Base-by-base conservation (phyloP, 2,113 vertebrate species). In the Leiothrix lutea region DNA sequence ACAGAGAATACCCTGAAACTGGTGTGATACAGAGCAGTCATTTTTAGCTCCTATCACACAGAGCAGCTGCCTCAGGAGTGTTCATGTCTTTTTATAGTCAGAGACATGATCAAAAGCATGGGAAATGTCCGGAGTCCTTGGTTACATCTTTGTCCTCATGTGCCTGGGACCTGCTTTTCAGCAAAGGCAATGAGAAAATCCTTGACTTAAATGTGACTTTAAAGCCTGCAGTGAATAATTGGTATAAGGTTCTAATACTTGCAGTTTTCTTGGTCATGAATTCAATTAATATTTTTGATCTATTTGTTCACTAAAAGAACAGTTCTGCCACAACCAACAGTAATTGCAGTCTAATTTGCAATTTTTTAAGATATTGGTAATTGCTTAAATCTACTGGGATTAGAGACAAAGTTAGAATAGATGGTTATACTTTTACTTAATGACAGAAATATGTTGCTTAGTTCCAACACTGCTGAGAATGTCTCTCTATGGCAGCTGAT, bases 251-350 rank as follows among this genome's bases (percentile, higher is more conserved):
- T 79, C 25, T 91, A 93, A 82, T 77, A 61, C 22, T 57, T 85
- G 48, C 40, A 69, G 45, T 60, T 90, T 90, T 70, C 42, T 80
- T 75, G 31, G 61, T 93, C 70, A 19, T 91, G 24, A 90, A 89
- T 96, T 94, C 61, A 91, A 91, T 95, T 95, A 95, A 85, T 93
- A 85, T 74, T 95, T 93, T 90, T 96, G 44, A 92, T 92, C 65
- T 91, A 40, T 94, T 94, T 95, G 61, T 79, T 94, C 92, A 50
- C 61, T 72, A 61, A 75, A 94, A 91, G 80, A 65, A 66, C 50
- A 69, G 45, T 72, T 66, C 78, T 85, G 53, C 45, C 70, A 82
- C 70, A 79, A n/a, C 72, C 57, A 88, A 61, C 74, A 82, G 81
- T 92, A 95, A 93, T 85, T 92, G 78, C 57, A 53, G 48, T 77